These are phyloP conservation scores for Orthosia gracilis DNA, from an alignment of 2,888 invertebrate genomes.

Conservation along the genomic window DNA sequence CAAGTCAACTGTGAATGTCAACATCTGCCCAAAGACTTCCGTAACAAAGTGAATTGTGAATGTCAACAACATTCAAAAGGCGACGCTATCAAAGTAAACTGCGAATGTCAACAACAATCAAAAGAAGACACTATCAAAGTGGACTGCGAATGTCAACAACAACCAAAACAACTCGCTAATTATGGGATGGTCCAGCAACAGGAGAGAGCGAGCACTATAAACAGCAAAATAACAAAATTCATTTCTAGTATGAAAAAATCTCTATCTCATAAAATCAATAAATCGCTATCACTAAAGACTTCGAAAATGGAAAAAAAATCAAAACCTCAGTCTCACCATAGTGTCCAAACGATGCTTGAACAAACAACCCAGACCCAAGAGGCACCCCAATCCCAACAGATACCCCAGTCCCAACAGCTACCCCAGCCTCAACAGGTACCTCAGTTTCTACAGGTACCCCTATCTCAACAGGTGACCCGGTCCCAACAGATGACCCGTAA, in stretches of 20 bases:
- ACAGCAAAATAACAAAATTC: not conserved
- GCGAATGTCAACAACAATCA: not conserved
- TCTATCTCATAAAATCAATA: not conserved
- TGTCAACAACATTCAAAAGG: not conserved
- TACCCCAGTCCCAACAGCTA: too few species aligned
- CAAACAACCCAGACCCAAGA: too few species aligned
- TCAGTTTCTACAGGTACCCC: too few species aligned
- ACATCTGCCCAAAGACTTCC: too few species aligned
- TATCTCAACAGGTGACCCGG: too few species aligned
- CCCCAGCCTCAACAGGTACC: too few species aligned
- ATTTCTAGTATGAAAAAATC: slow-evolving; percentile 16
- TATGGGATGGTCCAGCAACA: not conserved
- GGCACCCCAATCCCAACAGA: too few species aligned
- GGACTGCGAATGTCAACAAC: not conserved
- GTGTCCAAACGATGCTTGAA: slow-evolving; percentile 2
- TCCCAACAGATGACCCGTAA: not conserved
- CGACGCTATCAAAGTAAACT: not conserved
- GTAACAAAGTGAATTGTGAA: too few species aligned
- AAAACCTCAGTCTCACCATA: not conserved
- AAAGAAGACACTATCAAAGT: not conserved
- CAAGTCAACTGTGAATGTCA: not conserved
- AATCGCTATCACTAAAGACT: not conserved
- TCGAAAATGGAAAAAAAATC: not conserved
- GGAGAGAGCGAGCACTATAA: not conserved
- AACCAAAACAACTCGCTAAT: not conserved